Conservation (phyloP, 2,888 invertebrate species). For the Chymomyza amoena region DNA sequence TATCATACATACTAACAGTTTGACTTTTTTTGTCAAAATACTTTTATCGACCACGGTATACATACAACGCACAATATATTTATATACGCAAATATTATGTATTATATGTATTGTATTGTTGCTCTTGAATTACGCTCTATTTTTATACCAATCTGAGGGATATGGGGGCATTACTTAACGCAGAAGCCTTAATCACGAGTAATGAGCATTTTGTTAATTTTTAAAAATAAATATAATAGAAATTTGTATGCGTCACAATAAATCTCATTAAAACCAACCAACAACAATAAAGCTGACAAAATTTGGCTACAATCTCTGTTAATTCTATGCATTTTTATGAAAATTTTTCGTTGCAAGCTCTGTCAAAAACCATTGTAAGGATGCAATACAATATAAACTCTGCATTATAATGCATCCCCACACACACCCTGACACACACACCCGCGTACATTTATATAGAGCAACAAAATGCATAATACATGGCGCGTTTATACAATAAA, state of each 20-base stretch:
- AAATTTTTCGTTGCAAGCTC: constrained; percentile 46
- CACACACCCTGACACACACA: background rate
- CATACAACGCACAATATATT: too few relatives aligned
- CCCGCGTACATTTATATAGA: constrained; percentile 9
- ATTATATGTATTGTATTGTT: background rate
- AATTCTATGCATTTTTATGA: constrained; percentile 67
- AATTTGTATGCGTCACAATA: constrained; percentile 19
- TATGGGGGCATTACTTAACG: background rate
- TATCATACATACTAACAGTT: too few relatives aligned
- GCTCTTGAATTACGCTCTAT: too few relatives aligned
- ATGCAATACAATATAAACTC: constrained; percentile 35
- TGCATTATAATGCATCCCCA: constrained; percentile 49
- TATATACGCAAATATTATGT: background rate
- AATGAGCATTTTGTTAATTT: background rate
- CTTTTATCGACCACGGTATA: too few relatives aligned
- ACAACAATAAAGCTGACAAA: constrained; percentile 49
- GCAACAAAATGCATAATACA: background rate
- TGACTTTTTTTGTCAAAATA: too few relatives aligned
- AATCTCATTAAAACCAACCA: constrained; percentile 46
- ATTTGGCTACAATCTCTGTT: constrained; percentile 66
- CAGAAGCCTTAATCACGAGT: background rate
- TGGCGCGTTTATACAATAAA: constrained; percentile 21
- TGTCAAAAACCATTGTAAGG: constrained; percentile 22
- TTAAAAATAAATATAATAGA: background rate
- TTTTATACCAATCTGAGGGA: background rate